phyloP scores from a whole-genome alignment of 1,140 invertebrate species.

The Diorhabda elongata region DNA sequence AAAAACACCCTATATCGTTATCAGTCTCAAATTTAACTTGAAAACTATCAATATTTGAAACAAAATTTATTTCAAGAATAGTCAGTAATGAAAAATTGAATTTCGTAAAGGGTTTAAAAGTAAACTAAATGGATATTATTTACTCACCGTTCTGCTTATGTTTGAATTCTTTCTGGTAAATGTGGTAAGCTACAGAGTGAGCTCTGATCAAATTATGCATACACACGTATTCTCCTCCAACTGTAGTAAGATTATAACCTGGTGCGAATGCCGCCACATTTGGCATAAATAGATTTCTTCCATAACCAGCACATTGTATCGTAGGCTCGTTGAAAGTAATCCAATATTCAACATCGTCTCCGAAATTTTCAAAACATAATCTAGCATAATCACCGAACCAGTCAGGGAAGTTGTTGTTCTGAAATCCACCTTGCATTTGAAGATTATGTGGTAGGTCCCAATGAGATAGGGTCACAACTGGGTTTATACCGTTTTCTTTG shows the following conservation, averaged over 20 bases:
- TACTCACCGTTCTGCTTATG: conserved; percentile 24
- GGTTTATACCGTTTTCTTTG: conserved; percentile 3
- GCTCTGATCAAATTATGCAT: conserved; percentile 47
- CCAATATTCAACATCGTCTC: conserved; percentile 30
- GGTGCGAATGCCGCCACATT: neutral
- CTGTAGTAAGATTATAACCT: conserved; percentile 25
- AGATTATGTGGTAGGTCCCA: conserved; percentile 9
- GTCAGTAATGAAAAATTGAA: no score
- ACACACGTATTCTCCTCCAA: conserved; percentile 45
- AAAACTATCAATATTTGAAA: no score
- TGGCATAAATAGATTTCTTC: conserved; percentile 12
- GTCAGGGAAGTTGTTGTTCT: conserved; percentile 3
- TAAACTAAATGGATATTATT: conserved; percentile 28
- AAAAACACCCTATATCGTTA: no score
- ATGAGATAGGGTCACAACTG: conserved; percentile 8
- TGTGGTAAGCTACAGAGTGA: conserved; percentile 47
- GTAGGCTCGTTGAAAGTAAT: conserved; percentile 45
- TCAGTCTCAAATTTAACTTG: no score
- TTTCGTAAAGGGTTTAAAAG: no score
- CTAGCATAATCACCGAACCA: conserved; percentile 4
- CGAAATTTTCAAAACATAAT: conserved; percentile 22
- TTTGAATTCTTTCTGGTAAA: conserved; percentile 40
- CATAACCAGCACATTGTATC: conserved; percentile 17
- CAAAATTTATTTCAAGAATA: no score
- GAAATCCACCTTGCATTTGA: conserved; percentile 9